Base-by-base conservation (phyloP, 2,113 vertebrate species). In the Ptilonorhynchus violaceus region DNA sequence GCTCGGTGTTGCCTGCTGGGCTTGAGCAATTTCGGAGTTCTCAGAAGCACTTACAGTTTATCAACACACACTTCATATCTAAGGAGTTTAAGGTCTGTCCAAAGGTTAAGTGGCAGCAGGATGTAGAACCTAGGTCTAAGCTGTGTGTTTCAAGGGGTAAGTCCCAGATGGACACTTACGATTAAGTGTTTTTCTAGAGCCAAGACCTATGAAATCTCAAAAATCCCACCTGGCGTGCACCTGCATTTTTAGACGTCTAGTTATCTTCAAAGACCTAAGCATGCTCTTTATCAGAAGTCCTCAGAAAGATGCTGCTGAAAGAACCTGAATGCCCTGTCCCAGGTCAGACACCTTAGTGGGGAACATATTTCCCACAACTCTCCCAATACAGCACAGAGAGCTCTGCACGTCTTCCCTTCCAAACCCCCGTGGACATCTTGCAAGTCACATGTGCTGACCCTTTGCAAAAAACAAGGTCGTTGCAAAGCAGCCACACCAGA, bases 1-100 rank as follows among this genome's bases (percentile, higher is more conserved):
- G n/a, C 22, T 41, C 41, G 21, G 12, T 28, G 30, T 7, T 63
- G 81, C 11, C 55, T 68, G 41, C 27, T 52, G 62, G 0, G 18
- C 78, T 96, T 97, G 73, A 93, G 96, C 91, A 97, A 97, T 81
- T 74, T 55, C 74, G 86, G 91, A 92, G 49, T 94, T 93, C 92
- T 92, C 92, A 37, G 92, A 93, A 96, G 5, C 15, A 19, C 72
- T 80, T 12, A 24, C 1, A 23, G 13, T 50, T 96, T 31, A 86
- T 80, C 89, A 87, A 39, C 79, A 47, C 2, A 50, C 11, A 11
- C 7, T 58, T 50, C 0, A 2, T 68, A 21, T 63, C 88, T 70
- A 77, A 73, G 80, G 55, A 49, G 27, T 35, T 50, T 25, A 41
- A 76, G 56, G 47, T 52, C 20, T 50, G 7, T 1, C 67, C 47